Evolutionary conservation across 2,888 invertebrate species (phyloP), one percentile per base, ranked within the genome.

Genomic region (Boloria selene): DNA sequence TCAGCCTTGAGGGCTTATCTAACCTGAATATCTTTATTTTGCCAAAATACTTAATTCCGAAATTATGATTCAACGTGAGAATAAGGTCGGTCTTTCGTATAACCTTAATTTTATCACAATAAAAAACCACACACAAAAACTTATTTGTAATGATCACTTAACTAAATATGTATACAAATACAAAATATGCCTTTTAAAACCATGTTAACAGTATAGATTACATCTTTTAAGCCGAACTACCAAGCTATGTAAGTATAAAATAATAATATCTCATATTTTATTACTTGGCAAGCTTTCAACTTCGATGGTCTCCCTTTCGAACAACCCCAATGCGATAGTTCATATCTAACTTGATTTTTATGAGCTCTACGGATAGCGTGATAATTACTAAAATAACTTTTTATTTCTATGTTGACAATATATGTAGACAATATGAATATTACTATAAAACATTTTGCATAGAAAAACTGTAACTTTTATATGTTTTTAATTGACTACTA

Each of bases 301-400:
- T 67, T 18, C 42, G 50, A 61, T 65, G 51, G 61, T 61, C 58
- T 67, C 54, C 60, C 52, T 65, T 71, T 71, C 65, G 54, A 65
- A 67, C 63, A 69, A 67, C 51, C 61, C 61, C 59, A 51, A 64
- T 53, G 58, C 56, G 58, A 67, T 64, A 64, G 52, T 62, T 44
- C 22, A 58, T 51, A 61, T 63, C 26, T 59, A 65, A 65, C 61
- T 66, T 56, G 61, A 61, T 70, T 77, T 77, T 76, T 75, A 74
- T 53, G 60, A 42, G 62, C 64, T 58, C 65, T 75, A 68, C 72
- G 22, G 47, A 22, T 18, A 47, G 26, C 47, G 26, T 49, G 26
- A n/a, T 58, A 26, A 17, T 26, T 26, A n/a, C 47, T 31, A 10
- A n/a, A 47, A 22, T 7, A 58, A 49, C 26, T 26, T 16, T 17